Evolutionary conservation across 1,140 invertebrate genomes (phyloP).

Genomic region (Centruroides vittatus): DNA sequence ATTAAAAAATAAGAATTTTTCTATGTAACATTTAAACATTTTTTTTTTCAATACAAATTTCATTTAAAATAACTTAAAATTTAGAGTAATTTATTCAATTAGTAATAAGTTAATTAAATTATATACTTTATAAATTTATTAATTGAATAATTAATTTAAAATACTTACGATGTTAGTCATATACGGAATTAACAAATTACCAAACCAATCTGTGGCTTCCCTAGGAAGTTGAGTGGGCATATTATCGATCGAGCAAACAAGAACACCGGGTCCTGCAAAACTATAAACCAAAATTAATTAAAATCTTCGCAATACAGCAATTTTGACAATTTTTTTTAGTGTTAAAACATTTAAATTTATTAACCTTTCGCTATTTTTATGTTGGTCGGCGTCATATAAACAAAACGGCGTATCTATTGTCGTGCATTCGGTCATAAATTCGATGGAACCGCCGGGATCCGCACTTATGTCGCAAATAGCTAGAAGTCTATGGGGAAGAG

Average conservation of each 20-base stretch:
- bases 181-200: slow-evolving; percentile 78
- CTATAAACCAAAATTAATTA: slow-evolving; percentile 29
- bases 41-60: too few relatives aligned
- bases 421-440: slow-evolving; percentile 99
- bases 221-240: slow-evolving; percentile 98
- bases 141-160: background rate
- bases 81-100: background rate
- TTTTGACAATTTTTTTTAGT: too few relatives aligned
- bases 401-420: slow-evolving; percentile 98
- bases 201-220: slow-evolving; percentile 96
- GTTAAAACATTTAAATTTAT: background rate
- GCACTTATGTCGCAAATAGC: slow-evolving; percentile 95
- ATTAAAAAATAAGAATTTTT: too few relatives aligned
- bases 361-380: slow-evolving; percentile 86
- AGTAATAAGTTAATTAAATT: background rate
- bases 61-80: too few relatives aligned
- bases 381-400: slow-evolving; percentile 94
- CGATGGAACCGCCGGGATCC: slow-evolving; percentile 96
- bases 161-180: slow-evolving; percentile 58
- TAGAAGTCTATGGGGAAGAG: slow-evolving; percentile 63
- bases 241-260: slow-evolving; percentile 98
- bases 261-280: slow-evolving; percentile 88
- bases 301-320: too few relatives aligned
- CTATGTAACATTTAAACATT: too few relatives aligned
- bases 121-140: background rate